Base-by-base conservation (phyloP, 2,797 vertebrate species). In the Notolepis coatsorum region DNA sequence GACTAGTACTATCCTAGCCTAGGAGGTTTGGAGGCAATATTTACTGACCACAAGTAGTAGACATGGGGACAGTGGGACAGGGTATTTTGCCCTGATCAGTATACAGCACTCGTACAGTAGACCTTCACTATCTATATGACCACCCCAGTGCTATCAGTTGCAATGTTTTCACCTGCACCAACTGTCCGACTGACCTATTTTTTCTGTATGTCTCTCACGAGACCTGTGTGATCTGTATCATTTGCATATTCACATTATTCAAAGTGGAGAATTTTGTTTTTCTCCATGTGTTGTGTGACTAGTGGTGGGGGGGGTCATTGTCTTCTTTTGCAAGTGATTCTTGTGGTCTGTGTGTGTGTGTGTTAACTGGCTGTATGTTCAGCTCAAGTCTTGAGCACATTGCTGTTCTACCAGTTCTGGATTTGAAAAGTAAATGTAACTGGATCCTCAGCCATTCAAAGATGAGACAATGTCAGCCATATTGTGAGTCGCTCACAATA, bases 331-430 rank as follows among this genome's bases (percentile, higher is more conserved):
- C 24, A 2, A 9, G 8, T 39, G 35, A 20, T 4, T 18, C 6
- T 2, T 15, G 8, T 12, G 35, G 21, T 59, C 30, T 38, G 18
- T n/a, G 51, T 37, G 7, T 55, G 41, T 61, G 41, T 64, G 38
- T 67, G 21, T 31, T 30, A 51, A 10, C 15, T 46, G 43, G 31
- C 10, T 45, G 38, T 39, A 24, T 37, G 56, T 55, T 58, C 23
- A 46, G 52, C 46, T 69, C 39, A 77, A 69, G 72, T 25, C 65
- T 52, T 60, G 39, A 3, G 37, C 57, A 28, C 15, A 51, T 75
- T n/a, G n/a, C n/a, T n/a, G 82, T 52, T 48, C 65, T 75, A 84
- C 87, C 85, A 76, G 87, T 85, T 88, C 65, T 68, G 21, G 17
- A 23, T 24, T 28, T 75, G 67, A 65, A 76, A 67, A 47, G 64